These are phyloP conservation scores for Microhierax caerulescens DNA, from an alignment of 2,797 vertebrate species.

Conservation along the genomic window DNA sequence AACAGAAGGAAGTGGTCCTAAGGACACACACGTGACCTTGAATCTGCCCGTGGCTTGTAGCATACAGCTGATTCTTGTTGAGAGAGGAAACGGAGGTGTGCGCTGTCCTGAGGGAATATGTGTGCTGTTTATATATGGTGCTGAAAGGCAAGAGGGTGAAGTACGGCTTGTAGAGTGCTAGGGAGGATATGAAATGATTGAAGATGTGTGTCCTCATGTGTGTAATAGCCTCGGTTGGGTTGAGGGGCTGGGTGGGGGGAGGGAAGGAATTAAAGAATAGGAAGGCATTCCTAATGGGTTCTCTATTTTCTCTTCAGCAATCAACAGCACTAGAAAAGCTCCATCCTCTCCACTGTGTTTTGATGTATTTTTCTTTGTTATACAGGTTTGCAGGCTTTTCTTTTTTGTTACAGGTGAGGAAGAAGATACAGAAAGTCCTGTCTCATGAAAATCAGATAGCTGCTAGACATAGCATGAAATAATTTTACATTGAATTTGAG, in stretches of 20 bases:
- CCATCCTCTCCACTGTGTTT: background rate
- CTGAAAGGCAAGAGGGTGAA: constrained; percentile 64
- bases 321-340: background rate
- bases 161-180: constrained; percentile 28
- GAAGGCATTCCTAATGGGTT: constrained; percentile 43
- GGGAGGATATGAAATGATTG: constrained; percentile 66
- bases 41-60: background rate
- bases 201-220: constrained; percentile 71
- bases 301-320: constrained; percentile 48
- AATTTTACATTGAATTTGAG: background rate
- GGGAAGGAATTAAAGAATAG: constrained; percentile 62
- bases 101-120: constrained; percentile 33
- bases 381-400: background rate
- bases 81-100: constrained; percentile 17
- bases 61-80: background rate
- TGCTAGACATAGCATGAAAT: background rate
- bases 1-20: background rate
- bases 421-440: background rate
- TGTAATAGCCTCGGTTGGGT: constrained; percentile 54
- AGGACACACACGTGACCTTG: background rate
- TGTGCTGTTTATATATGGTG: constrained; percentile 32
- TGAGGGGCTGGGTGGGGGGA: constrained; percentile 35
- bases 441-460: background rate
- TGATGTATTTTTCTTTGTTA: background rate
- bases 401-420: background rate